Base-by-base conservation (phyloP, 2,888 invertebrate species). In the Chrysina gloriosa region DNA sequence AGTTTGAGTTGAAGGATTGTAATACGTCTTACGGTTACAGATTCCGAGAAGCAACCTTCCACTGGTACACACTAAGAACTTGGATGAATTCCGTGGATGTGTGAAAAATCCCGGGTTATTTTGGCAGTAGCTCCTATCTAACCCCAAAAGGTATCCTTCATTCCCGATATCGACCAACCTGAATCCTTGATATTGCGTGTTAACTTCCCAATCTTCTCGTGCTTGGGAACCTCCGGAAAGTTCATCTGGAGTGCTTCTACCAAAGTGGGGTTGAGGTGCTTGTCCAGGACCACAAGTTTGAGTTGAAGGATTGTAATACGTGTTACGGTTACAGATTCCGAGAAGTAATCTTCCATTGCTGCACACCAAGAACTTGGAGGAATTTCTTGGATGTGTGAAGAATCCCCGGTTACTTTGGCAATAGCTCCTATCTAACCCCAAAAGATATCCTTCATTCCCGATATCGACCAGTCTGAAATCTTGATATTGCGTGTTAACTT, bases 41-140 rank as follows among this genome's bases (percentile, higher is more conserved):
- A 84, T 82, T 81, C 87, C 87, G 1, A 89, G 77, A 69, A 84
- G 84, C 0, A 87, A 85, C 31, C 90, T 90, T 71, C 87, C 83
- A 3, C 87, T 83, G 3, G 84, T 87, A 75, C 91, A 91, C 73
- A 88, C 88, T 11, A 90, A 75, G 77, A 87, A 91, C 75, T 89
- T 89, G 0, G 84, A 83, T 73, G 90, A 91, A 68, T 89, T 86
- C 0, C 78, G 79, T 0, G 89, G 88, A 81, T 90, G 89, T 0
- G 86, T 84, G 23, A 85, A 78, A 9, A 89, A 72, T 0, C 90
- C 90, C 50, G 78, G 84, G 27, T 61, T 61, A 27, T 27, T 27
- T 42, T 42, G 25, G 25, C 58, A 61, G 45, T 27, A 61, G 0
- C 16, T n/a, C 1, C 3, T 27, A 14, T 23, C 45, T 14, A 61